Evolutionary conservation across 2,797 vertebrate species (phyloP), one percentile per base, ranked within the genome.

Genomic region (Darevskia nairensis): DNA sequence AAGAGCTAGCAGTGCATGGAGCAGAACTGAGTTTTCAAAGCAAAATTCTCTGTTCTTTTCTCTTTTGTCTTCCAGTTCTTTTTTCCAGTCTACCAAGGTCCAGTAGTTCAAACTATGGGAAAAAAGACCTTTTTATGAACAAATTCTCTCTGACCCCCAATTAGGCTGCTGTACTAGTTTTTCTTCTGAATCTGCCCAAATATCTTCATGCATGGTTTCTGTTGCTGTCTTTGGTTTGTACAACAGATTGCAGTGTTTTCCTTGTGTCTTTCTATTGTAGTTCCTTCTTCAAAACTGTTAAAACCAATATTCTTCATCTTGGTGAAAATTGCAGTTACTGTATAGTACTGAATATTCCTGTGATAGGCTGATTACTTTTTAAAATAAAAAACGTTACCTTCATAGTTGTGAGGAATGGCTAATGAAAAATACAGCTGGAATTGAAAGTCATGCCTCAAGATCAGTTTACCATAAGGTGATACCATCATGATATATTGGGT

Each of bases 101-200:
- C 97, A 97, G 96, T 95, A 95, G 96, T 97, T 97, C 96, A 96
- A 96, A 97, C 97, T 96, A 92, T 96, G 96, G 97, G 97, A 46
- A 91, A 96, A 96, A 95, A 97, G 96, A 96, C 95, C 95, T 95
- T 97, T 97, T 97, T 95, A 97, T 96, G 97, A 97, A 97, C 96
- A 97, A 97, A 97, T 95, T 93, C 94, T 95, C 96, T 95, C 95
- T 95, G 7, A 50, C 80, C 29, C 39, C 80, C 59, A 75, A 96
- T 97, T 97, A 97, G 96, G 95, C 96, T 95, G 95, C 96, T 95
- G 87, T 97, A 96, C 96, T 76, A 15, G 4, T 97, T 96, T 97
- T 96, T 96, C 90, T 96, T 64, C 79, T 32, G 29, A 80, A 79
- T 61, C 93, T 97, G 95, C 96, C 96, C 96, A 96, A 95, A 61